Base-by-base conservation (phyloP, 2,797 vertebrate genomes). In the Pipistrellus pipistrellus region DNA sequence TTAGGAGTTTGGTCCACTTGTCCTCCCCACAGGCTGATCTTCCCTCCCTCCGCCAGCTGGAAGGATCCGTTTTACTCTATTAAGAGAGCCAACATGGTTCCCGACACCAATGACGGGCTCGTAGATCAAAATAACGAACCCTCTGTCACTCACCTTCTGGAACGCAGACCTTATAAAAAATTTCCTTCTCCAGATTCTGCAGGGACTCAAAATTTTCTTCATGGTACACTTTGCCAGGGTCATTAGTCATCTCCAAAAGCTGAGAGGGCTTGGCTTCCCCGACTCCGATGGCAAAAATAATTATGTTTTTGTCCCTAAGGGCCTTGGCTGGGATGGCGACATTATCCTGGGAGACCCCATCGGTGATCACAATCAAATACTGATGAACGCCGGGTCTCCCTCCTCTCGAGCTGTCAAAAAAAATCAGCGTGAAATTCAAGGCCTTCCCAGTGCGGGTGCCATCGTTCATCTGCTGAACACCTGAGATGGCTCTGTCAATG, bases 331-430 rank as follows among this genome's bases (percentile, higher is more conserved):
- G 97, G 0, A 95, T 75, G 2, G 85, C 85, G 35, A 99, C 98
- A 0, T 85, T 57, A 17, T 99, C 99, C 0, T 96, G 27, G 0
- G 99, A 98, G 0, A 96, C 81, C 0, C 99, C 98, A 4, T 99
- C 99, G 0, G 99, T 99, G 97, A 99, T 98, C 90, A 99, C 96
- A 66, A 99, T 94, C 88, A 99, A 98, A 82, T 98, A 98, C 92
- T 99, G 98, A 15, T 98, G 97, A 44, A 99, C 84, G 8, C 41
- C 69, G 0, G 62, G 83, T 8, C 98, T 98, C 81, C 98, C 97
- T 14, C 99, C 99, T 0, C 48, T 97, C 0, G 90, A 95, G 20
- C 94, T 95, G 13, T 98, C 78, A 83, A 99, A 99, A 87, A 98
- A 98, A 1, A 89, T 91, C 18, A 48, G 90, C 23, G 98, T 97